Percentiles rank a stretch among this genome's conserved stretches.
phyloP scores from a whole-genome alignment of 2,888 invertebrate genomes.

The Aphodius sticticus region DNA sequence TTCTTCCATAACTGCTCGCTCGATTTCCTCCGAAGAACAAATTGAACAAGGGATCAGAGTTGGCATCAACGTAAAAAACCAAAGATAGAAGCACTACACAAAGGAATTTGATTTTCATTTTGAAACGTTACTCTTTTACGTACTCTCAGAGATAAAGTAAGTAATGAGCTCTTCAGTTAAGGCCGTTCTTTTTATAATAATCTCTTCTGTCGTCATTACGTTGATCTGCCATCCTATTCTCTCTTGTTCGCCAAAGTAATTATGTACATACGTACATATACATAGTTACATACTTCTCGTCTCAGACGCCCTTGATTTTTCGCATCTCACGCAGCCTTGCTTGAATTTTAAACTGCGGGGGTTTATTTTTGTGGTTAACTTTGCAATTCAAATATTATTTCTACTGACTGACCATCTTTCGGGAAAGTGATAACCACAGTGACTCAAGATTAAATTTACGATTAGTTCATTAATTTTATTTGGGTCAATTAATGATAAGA shows the following conservation, averaged over 20 bases:
- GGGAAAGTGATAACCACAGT: background rate
- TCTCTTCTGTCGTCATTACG: background rate
- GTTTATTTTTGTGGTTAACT: background rate
- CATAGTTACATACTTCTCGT: background rate
- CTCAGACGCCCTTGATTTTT: conserved; percentile 4
- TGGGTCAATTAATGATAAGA: background rate
- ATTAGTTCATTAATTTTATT: background rate
- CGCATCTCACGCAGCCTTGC: background rate
- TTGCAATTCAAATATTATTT: background rate
- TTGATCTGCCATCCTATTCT: background rate
- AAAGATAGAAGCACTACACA: conserved; percentile 10
- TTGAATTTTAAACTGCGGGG: background rate
- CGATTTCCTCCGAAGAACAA: conserved; percentile 32
- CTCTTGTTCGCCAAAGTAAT: background rate
- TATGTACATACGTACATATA: background rate
- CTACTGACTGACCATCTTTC: background rate
- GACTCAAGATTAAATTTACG: background rate
- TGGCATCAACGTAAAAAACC: conserved; percentile 16
- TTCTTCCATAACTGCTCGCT: conserved; percentile 38
- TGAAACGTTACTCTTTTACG: background rate
- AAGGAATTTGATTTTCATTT: background rate
- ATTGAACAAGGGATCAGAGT: conserved; percentile 20
- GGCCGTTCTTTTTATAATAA: conserved; percentile 4
- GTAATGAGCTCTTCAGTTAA: background rate
- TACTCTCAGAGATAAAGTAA: background rate